Conservation (phyloP, 35 echinoderm and acorn worm species). For the Apostichopus californicus region DNA sequence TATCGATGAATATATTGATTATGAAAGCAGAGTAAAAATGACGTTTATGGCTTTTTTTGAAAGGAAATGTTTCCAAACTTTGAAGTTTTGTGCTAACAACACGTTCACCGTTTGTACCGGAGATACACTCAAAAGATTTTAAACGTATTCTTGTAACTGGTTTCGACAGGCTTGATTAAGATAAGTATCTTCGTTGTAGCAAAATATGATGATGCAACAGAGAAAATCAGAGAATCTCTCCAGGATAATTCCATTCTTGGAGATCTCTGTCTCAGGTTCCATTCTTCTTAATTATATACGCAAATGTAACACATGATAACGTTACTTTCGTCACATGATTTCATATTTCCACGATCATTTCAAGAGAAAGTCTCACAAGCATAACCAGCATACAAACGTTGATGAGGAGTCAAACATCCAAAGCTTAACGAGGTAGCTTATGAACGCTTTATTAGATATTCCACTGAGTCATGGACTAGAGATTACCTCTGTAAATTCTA, state of each 20-base stretch:
- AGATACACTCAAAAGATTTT: not conserved
- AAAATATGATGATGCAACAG: not conserved
- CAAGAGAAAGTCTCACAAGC: not conserved
- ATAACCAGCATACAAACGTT: not conserved
- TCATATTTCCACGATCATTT: not conserved
- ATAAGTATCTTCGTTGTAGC: not conserved
- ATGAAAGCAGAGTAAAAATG: not conserved
- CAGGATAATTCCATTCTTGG: not conserved
- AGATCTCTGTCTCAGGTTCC: slow-evolving; percentile 6
- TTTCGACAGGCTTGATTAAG: not conserved
- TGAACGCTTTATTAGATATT: not conserved
- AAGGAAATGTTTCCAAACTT: not conserved
- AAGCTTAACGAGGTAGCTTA: not conserved
- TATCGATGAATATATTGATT: not conserved
- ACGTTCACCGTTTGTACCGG: not conserved
- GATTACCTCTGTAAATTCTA: not conserved
- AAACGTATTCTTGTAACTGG: not conserved
- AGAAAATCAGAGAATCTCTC: not conserved
- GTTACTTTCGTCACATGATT: not conserved
- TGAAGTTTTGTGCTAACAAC: not conserved
- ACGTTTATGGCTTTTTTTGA: not conserved
- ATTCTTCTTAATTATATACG: not conserved
- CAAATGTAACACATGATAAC: not conserved
- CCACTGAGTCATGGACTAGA: not conserved
- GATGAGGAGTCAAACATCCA: not conserved